These are phyloP conservation scores for Mythimna albipuncta DNA, from an alignment of 2,888 invertebrate species.

Conservation along the genomic window DNA sequence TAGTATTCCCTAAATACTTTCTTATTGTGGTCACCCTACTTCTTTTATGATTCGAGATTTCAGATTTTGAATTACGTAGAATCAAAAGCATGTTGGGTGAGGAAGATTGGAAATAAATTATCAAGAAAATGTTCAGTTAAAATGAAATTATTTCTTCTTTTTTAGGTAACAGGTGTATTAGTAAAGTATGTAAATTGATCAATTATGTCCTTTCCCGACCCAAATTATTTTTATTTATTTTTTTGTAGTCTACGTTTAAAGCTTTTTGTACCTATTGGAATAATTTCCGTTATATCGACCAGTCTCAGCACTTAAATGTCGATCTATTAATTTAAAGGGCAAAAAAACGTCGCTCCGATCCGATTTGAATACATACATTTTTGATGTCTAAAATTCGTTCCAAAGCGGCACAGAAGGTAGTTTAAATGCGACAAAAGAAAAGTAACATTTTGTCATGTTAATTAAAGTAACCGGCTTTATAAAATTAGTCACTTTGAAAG, in stretches of 20 bases:
- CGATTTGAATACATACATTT: constrained; percentile 69
- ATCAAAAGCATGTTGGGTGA: not conserved
- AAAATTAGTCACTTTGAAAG: constrained; percentile 28
- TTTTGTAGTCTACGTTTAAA: not conserved
- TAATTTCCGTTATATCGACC: constrained; percentile 32
- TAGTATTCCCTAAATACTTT: constrained; percentile 49
- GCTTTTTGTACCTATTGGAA: constrained; percentile 30
- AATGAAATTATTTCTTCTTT: not conserved
- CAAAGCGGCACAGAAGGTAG: constrained; percentile 39
- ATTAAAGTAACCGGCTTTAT: constrained; percentile 46
- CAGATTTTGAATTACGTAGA: constrained; percentile 19
- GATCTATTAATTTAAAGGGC: constrained; percentile 53
- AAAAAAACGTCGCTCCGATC: constrained; percentile 55
- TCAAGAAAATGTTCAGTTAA: constrained; percentile 1
- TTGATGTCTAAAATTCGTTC: constrained; percentile 53
- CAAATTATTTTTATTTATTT: constrained; percentile 5
- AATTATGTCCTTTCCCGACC: not conserved
- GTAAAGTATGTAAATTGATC: constrained; percentile 7
- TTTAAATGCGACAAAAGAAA: constrained; percentile 56
- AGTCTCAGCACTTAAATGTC: constrained; percentile 40
- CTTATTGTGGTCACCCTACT: constrained; percentile 57
- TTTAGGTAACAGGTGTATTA: constrained; percentile 6
- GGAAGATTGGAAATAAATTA: not conserved
- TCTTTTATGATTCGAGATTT: constrained; percentile 40
- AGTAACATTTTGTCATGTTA: constrained; percentile 44